A percentile compares a stretch with the other conserved stretches of the same genome.
Conservation (phyloP, 2,888 invertebrate genomes). For the Trisateles emortualis region DNA sequence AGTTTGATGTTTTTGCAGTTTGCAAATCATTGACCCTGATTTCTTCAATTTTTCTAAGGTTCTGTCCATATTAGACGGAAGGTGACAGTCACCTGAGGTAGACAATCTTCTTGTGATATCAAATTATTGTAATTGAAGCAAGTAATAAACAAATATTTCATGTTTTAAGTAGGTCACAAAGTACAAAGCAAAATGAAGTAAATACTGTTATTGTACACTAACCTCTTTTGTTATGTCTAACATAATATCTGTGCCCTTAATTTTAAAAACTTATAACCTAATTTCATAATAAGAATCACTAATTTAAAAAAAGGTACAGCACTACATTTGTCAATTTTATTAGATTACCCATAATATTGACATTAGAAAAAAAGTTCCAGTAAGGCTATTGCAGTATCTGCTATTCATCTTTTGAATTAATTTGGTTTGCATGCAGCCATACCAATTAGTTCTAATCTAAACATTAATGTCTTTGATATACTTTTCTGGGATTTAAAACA, state of each 20-base stretch:
- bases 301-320: background rate
- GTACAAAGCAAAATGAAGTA: conserved; percentile 4
- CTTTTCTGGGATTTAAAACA: too few relatives aligned
- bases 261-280: background rate
- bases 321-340: background rate
- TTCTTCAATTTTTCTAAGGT: conserved; percentile 21
- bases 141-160: conserved; percentile 23
- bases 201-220: conserved; percentile 4
- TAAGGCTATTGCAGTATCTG: too few relatives aligned
- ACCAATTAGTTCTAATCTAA: too few relatives aligned
- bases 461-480: too few relatives aligned
- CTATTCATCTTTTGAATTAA: too few relatives aligned
- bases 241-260: background rate
- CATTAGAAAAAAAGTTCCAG: too few relatives aligned
- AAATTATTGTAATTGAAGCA: conserved; percentile 8
- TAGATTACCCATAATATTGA: background rate
- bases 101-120: background rate
- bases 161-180: conserved; percentile 35
- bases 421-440: too few relatives aligned
- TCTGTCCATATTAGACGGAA: conserved; percentile 12
- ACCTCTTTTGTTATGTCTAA: background rate
- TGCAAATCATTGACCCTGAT: conserved; percentile 50
- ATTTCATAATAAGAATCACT: background rate
- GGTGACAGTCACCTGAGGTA: conserved; percentile 7
- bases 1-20: conserved; percentile 26